Percentiles rank a stretch among this genome's conserved stretches.
Conservation (phyloP, 2,113 vertebrate species). For the Psammodynastes pulverulentus region DNA sequence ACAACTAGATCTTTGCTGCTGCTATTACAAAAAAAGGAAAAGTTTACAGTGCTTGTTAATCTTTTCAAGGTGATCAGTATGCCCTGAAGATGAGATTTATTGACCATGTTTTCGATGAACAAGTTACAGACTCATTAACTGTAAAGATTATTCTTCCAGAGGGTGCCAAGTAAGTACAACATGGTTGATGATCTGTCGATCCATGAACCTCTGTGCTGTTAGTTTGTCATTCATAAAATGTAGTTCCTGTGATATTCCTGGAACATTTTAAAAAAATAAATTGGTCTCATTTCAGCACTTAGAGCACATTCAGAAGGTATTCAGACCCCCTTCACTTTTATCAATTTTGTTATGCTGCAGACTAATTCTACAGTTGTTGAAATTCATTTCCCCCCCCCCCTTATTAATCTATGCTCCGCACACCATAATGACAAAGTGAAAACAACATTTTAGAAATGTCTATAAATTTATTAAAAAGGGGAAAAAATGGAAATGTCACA, state of each 20-base stretch:
- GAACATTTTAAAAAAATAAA: not conserved
- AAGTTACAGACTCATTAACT: conserved; percentile 90
- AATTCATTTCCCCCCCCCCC: too few relatives aligned
- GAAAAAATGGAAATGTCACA: too few relatives aligned
- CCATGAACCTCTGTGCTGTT: not conserved
- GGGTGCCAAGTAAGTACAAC: conserved; percentile 87
- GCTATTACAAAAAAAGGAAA: not conserved
- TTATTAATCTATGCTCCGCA: too few relatives aligned
- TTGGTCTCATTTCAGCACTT: not conserved
- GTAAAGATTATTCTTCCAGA: conserved; percentile 95
- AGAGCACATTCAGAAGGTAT: too few relatives aligned
- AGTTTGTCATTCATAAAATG: not conserved
- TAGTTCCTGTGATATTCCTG: not conserved
- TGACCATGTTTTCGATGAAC: conserved; percentile 96
- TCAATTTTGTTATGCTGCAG: too few relatives aligned
- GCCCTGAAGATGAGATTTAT: conserved; percentile 96
- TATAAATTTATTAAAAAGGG: too few relatives aligned
- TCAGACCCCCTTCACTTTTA: too few relatives aligned
- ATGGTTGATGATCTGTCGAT: not conserved
- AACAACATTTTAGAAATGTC: too few relatives aligned
- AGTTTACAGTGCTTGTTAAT: conserved; percentile 15
- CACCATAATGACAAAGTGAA: too few relatives aligned
- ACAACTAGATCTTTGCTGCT: not conserved
- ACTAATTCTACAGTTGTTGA: too few relatives aligned
- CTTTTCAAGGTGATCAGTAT: conserved; percentile 87